phyloP scores from a whole-genome alignment of 2,797 vertebrate species.

The Mionectes olivaceus region DNA sequence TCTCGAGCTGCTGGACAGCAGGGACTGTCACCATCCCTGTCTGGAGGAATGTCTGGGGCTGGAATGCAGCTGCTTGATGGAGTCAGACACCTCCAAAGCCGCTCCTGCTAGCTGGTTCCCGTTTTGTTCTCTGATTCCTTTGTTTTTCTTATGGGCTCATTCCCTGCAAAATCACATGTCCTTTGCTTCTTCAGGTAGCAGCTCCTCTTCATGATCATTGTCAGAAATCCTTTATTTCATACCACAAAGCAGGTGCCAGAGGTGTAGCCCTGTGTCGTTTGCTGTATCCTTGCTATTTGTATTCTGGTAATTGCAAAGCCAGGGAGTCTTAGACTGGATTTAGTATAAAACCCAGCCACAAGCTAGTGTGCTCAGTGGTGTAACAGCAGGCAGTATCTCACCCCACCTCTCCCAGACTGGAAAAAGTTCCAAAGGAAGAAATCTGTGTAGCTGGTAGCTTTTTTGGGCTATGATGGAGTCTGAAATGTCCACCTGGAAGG shows the following conservation, averaged over 20 bases:
- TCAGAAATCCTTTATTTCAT: background rate
- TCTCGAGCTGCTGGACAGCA: fast-evolving
- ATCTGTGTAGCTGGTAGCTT: background rate
- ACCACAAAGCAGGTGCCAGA: background rate
- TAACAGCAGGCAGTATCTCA: background rate
- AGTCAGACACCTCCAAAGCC: background rate
- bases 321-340: background rate
- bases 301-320: background rate
- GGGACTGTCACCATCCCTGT: background rate
- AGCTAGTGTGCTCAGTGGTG: background rate
- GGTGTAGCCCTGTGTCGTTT: fast-evolving
- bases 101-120: background rate
- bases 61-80: background rate
- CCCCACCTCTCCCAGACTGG: background rate
- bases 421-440: background rate
- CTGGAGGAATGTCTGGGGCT: background rate
- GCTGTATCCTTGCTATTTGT: background rate
- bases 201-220: background rate
- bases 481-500: background rate
- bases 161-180: fast-evolving
- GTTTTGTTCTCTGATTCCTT: background rate
- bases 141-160: background rate
- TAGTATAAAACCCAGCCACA: background rate
- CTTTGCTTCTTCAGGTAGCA: background rate
- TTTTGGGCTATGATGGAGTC: background rate